These are phyloP conservation scores for Macropodus opercularis DNA, from an alignment of 2,797 vertebrate genomes.

Conservation along the genomic window DNA sequence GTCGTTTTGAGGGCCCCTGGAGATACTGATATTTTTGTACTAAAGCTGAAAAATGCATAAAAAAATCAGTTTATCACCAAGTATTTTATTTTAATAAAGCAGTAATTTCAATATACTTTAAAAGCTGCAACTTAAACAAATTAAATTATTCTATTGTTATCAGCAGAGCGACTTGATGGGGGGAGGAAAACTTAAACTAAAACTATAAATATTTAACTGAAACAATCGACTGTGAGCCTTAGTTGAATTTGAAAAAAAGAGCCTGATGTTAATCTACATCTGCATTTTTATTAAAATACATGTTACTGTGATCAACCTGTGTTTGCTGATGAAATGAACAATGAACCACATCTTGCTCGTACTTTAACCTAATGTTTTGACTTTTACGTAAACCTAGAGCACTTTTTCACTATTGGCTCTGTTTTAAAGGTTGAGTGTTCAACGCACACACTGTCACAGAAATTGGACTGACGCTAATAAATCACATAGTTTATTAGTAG, in stretches of 20 bases:
- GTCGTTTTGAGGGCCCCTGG: conserved; percentile 5
- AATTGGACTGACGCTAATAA: conserved; percentile 30
- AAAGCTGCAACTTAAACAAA: conserved; percentile 1
- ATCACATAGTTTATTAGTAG: conserved; percentile 60
- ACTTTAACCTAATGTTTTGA: too few species aligned
- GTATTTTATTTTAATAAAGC: background rate
- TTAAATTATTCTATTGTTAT: background rate
- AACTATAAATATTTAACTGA: too few species aligned
- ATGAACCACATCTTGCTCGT: too few species aligned
- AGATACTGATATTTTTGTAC: conserved; percentile 36
- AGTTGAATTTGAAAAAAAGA: too few species aligned
- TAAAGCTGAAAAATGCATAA: conserved; percentile 2
- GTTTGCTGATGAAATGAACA: too few species aligned
- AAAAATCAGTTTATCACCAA: background rate
- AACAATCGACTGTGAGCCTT: background rate
- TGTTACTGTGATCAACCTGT: background rate
- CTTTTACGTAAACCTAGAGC: too few species aligned
- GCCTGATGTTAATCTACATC: background rate
- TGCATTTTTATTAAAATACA: background rate
- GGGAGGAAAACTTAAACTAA: too few species aligned
- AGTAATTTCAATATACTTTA: too few species aligned
- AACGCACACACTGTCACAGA: conserved; percentile 18
- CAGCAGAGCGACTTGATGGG: conserved; percentile 11
- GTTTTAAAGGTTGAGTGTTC: background rate
- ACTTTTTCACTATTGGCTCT: background rate